Evolutionary conservation across 2,113 vertebrate genomes (phyloP), one percentile per base, ranked within the genome.

Genomic region (Corythaeola cristata): DNA sequence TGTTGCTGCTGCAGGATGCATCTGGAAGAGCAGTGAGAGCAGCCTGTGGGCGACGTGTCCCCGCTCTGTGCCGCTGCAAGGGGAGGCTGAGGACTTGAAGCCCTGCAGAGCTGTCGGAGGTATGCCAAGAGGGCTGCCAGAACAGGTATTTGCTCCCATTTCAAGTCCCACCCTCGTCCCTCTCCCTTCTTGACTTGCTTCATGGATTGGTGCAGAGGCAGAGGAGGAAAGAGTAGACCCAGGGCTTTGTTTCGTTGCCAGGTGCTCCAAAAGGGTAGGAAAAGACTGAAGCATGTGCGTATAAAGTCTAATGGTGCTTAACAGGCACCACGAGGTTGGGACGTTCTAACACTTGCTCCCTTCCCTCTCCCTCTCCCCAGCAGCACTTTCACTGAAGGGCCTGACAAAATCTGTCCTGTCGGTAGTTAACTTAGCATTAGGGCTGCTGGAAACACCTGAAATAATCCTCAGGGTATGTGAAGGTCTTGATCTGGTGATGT

Each of bases 81-180:
- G 39, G 9, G 59, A 76, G 37, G 26, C 41, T 56, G 72, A 86
- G 50, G 37, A 77, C 45, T 49, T 24, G 32, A 26, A 72, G 73
- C 21, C 17, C n/a, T 88, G 55, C 33, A 53, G 44, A 89, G 30
- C 45, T 73, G 33, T n/a, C 1, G 2, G 53, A 86, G 20, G 30
- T 19, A 22, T 13, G 20, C 1, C 7, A 72, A n/a, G 47, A 47
- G 68, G 69, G 49, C 35, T 79, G 24, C 33, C 0, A 0, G 7
- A 72, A 27, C 37, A 92, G 11, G 47, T 74, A 35, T 80, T 78
- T 62, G 18, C 12, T 83, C 19, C 32, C 23, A 23, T 77, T 88
- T 88, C 76, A 66, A 74, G 44, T 66, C 50, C 16, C 33, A 72
- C 44, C 11, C n/a, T 90, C 13, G 8, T 82, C 9, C 6, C 9